Base-by-base conservation (phyloP, 2,888 invertebrate species). In the Antheraea assamensis region DNA sequence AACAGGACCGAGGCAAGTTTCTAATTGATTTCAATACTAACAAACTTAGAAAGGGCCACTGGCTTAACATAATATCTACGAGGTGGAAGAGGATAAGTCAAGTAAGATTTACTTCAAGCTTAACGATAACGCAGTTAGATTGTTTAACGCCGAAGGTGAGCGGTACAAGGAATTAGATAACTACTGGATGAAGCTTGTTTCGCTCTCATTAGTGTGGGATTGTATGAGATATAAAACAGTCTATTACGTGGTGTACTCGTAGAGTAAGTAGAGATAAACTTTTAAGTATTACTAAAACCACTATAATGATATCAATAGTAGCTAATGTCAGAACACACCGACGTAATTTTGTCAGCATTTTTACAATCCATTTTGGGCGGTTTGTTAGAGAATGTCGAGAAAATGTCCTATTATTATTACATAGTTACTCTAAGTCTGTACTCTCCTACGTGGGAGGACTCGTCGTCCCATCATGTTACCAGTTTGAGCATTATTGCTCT, bases 91-190 rank as follows among this genome's bases (percentile, higher is more conserved):
- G 81, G 85, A 86, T 88, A 85, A 89, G 87, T 89, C 87, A 87
- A 83, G 83, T 77, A 78, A 89, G 87, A 87, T 87, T 90, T 83
- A 82, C 81, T 81, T 78, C 79, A 81, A 86, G 83, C 85, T 79
- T 78, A 75, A 82, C 81, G 85, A 82, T 88, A 87, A 86, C 81
- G 82, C 81, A 84, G 84, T 88, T 83, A 85, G 76, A 82, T 83
- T 84, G 81, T 86, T 84, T 83, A 82, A 80, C 73, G 75, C 75
- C 42, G 74, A 70, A 31, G 74, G 72, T 72, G 49, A 73, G 71
- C n/a, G 55, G 2, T 61, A 15, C 24, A 64, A 19, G 70, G 79
- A 76, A 49, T 52, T 66, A 31, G 8, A 30, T 30, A 30, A 30
- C 1, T 7, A 0, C n/a, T 74, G 19, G 79, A 78, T 24, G 77